Base-by-base conservation (phyloP, 2,888 invertebrate species). In the Pristionchus arcanus region DNA sequence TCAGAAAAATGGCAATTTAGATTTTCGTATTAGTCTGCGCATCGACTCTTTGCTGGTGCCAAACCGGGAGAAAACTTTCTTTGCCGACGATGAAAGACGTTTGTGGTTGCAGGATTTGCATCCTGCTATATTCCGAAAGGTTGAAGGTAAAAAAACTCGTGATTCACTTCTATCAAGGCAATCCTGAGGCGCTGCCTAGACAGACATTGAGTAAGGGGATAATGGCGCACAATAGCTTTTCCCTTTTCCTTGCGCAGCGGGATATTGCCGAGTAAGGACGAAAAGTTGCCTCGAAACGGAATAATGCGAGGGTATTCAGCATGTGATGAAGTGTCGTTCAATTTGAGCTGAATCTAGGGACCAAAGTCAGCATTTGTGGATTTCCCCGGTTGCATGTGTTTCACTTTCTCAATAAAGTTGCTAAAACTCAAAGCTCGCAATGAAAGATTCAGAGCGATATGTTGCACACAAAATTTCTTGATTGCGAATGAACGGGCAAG, bases 191-290 rank as follows among this genome's bases (percentile, higher is more conserved):
- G n/a, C n/a, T n/a, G 63, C 68, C 28, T 34, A 71, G 68, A 71
- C 68, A 31, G 68, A 31, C 68, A 31, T 49, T 11, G 31, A n/a
- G 55, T 2, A 55, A 21, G 16, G n/a, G 63, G 31, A 71, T 71
- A 31, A 71, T 71, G 16, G 74, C 21, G 25, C 37, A 74, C 74
- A 74, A 74, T 74, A 37, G 74, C 74, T 19, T 37, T 15, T 13
- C 71, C 13, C 68, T 19, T 37, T 74, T 74, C 74, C 42, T 37
- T 74, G 19, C 74, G 19, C 74, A 25, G 74, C 74, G 74, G 74
- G 74, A 37, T 16, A 37, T 37, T 19, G 3, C 0, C 13, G 42
- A 49, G 66, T 31, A 71, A 37, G 74, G 74, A 74, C 74, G 74
- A 11, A 34, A 74, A 74, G 74, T 68, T 68, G 68, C 31, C 31